Conservation (phyloP, 2,113 vertebrate species). For the Sinocyclocheilus anshuiensis region DNA sequence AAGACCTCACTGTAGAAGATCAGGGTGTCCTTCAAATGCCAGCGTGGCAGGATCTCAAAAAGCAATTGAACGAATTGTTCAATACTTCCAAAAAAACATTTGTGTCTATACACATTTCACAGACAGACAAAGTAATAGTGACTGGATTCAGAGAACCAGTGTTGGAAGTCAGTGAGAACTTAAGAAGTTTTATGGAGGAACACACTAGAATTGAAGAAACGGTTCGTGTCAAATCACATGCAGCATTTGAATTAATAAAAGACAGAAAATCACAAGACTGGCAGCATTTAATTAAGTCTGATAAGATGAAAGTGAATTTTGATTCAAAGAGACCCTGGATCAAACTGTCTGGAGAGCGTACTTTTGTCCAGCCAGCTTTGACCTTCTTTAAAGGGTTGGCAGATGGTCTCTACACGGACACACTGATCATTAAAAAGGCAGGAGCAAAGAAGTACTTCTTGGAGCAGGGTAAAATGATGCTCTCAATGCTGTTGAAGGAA, state of each 20-base stretch:
- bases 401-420: slow-evolving; percentile 61
- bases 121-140: slow-evolving; percentile 66
- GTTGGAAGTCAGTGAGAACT: slow-evolving; percentile 55
- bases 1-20: slow-evolving; percentile 70
- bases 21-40: slow-evolving; percentile 58
- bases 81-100: slow-evolving; percentile 61
- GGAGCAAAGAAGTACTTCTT: slow-evolving; percentile 80
- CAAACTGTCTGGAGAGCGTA: slow-evolving; percentile 72
- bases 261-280: slow-evolving; percentile 64
- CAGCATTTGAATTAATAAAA: slow-evolving; percentile 72
- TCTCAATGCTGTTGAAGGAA: slow-evolving; percentile 60
- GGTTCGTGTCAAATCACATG: slow-evolving; percentile 60
- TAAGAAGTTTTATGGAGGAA: slow-evolving; percentile 74
- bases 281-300: slow-evolving; percentile 51
- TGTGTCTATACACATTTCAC: slow-evolving; percentile 52
- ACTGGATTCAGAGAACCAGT: slow-evolving; percentile 75
- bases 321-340: slow-evolving; percentile 63
- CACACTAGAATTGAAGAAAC: slow-evolving; percentile 65
- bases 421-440: slow-evolving; percentile 74
- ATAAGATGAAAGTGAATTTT: slow-evolving; percentile 66
- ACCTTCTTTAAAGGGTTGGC: slow-evolving; percentile 55
- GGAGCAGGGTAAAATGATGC: slow-evolving; percentile 55
- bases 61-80: slow-evolving; percentile 51
- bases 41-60: slow-evolving; percentile 71
- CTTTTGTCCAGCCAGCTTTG: slow-evolving; percentile 66